Percentiles rank a stretch among this genome's conserved stretches.
These are phyloP conservation scores for Drosophila nr. perissopoda DNA, from an alignment of 2,888 invertebrate genomes.

Conservation along the genomic window DNA sequence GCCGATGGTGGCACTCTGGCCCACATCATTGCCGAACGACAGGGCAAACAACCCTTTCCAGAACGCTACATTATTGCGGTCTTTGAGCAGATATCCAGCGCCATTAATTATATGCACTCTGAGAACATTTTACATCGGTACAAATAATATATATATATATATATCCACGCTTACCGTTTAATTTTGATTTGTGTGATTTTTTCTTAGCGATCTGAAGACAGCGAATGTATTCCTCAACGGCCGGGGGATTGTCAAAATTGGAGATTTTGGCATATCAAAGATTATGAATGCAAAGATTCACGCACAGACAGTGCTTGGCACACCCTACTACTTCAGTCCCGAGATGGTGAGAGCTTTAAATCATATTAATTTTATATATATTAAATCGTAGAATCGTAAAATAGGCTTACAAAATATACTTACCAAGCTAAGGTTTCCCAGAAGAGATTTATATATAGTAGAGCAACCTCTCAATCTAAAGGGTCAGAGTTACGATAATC, in stretches of 20 bases:
- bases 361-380: background rate
- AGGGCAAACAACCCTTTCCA: constrained; percentile 85
- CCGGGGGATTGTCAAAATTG: constrained; percentile 89
- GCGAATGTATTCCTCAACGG: constrained; percentile 90
- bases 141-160: background rate
- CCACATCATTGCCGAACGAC: constrained; percentile 87
- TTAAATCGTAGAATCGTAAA: background rate
- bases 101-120: constrained; percentile 89
- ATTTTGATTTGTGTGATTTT: background rate
- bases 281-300: constrained; percentile 89
- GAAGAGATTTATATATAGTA: background rate
- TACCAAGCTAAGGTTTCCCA: background rate
- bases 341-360: constrained; percentile 86
- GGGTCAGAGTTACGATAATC: background rate
- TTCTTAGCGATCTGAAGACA: constrained; percentile 89
- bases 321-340: constrained; percentile 90
- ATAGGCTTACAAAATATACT: background rate
- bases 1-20: constrained; percentile 91
- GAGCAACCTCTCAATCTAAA: background rate
- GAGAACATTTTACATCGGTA: constrained; percentile 88
- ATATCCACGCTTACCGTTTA: too few relatives aligned
- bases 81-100: constrained; percentile 89
- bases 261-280: constrained; percentile 92
- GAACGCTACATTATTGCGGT: constrained; percentile 88
- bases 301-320: constrained; percentile 90